Evolutionary conservation across 2,888 invertebrate genomes (phyloP).

Genomic region (Hermaeophaga mercurialis): DNA sequence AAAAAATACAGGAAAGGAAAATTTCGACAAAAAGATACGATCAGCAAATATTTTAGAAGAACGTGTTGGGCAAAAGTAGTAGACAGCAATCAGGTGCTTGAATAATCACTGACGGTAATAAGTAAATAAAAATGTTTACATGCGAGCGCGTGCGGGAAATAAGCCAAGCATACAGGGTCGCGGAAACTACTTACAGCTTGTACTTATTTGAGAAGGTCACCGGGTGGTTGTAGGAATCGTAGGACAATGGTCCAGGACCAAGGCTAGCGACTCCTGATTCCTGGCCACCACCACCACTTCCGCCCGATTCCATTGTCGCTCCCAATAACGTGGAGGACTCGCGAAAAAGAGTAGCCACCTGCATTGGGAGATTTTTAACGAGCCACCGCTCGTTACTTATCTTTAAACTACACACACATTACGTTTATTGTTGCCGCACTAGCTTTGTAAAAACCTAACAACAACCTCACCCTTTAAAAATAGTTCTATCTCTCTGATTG

Average conservation of each 20-base stretch:
- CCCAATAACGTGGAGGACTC: constrained; percentile 70
- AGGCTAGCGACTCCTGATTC: constrained; percentile 50
- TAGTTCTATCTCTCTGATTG: constrained; percentile 61
- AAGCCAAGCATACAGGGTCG: constrained; percentile 38
- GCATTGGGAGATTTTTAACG: constrained; percentile 60
- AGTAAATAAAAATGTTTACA: constrained; percentile 46
- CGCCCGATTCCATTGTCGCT: constrained; percentile 66
- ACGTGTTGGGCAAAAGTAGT: constrained; percentile 9
- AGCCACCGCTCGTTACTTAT: constrained; percentile 49
- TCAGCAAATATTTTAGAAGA: constrained; percentile 29
- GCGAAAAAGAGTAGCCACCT: constrained; percentile 71
- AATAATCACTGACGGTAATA: constrained; percentile 25
- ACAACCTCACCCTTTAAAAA: constrained; percentile 63
- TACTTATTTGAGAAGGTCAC: constrained; percentile 57
- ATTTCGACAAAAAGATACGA: constrained; percentile 23
- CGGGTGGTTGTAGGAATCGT: constrained; percentile 56
- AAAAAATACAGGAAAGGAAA: constrained; percentile 23
- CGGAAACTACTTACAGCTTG: constrained; percentile 55
- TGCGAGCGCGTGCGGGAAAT: constrained; percentile 42
- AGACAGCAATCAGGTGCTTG: constrained; percentile 28
- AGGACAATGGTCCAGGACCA: constrained; percentile 50
- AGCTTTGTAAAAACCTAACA: constrained; percentile 56
- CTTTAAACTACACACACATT: constrained; percentile 46
- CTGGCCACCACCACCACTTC: constrained; percentile 53
- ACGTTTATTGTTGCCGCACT: constrained; percentile 49